Percentiles rank a stretch among this genome's conserved stretches.
phyloP scores from a whole-genome alignment of 2,797 vertebrate species.

The Alca torda region DNA sequence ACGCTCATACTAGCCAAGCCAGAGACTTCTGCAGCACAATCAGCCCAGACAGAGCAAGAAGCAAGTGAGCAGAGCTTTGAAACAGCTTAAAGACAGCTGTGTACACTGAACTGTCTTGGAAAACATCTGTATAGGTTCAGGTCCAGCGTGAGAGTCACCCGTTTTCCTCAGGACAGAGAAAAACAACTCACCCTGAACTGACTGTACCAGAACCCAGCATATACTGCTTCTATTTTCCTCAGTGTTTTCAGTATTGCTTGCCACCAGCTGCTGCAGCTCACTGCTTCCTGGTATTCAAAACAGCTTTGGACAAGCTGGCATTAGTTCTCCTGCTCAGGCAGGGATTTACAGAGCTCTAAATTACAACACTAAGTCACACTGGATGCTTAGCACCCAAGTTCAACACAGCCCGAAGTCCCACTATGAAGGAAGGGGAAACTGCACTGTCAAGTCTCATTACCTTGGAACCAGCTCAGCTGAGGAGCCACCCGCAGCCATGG shows the following conservation, averaged over 20 bases:
- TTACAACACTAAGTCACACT: background rate
- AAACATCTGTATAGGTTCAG: conserved; percentile 1
- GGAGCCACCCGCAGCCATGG: background rate
- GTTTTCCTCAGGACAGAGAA: background rate
- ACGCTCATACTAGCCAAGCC: background rate
- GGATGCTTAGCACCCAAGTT: background rate
- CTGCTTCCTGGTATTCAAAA: background rate
- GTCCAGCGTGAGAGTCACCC: background rate
- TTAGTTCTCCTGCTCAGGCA: background rate
- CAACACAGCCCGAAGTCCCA: background rate
- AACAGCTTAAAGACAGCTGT: background rate
- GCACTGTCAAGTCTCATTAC: background rate
- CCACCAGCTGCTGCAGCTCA: background rate
- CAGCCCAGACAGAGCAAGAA: background rate
- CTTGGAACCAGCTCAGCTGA: background rate
- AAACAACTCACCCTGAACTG: background rate
- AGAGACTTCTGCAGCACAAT: background rate
- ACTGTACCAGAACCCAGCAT: background rate
- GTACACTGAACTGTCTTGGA: background rate
- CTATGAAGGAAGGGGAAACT: background rate
- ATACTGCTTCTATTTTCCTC: background rate
- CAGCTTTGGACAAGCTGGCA: conserved; percentile 38
- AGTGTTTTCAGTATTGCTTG: background rate
- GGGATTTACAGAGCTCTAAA: conserved; percentile 11
- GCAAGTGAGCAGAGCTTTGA: background rate